Evolutionary conservation across 1,140 invertebrate species (phyloP).

Genomic region (Saccostrea glomerata): DNA sequence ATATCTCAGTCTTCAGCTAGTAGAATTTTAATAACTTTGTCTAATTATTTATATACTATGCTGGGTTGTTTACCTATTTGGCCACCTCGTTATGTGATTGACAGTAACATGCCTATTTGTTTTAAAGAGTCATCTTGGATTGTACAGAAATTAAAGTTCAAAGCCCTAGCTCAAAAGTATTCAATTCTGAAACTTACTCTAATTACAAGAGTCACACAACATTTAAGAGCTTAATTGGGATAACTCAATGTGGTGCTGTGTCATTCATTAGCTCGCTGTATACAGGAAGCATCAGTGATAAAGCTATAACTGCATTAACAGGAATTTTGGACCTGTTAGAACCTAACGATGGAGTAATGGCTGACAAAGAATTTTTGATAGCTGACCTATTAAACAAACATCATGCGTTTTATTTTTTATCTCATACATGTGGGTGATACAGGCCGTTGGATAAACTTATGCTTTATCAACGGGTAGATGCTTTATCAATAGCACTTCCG

Average conservation of each 20-base stretch:
- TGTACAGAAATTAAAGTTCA: too few relatives aligned
- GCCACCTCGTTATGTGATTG: not conserved
- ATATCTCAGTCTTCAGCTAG: not conserved
- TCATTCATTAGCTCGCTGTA: slow-evolving; percentile 49
- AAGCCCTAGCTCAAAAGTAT: too few relatives aligned
- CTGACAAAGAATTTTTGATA: slow-evolving; percentile 52
- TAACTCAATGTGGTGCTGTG: not conserved
- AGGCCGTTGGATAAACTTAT: not conserved
- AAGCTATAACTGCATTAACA: slow-evolving; percentile 50
- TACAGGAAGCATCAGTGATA: slow-evolving; percentile 52
- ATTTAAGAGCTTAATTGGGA: too few relatives aligned
- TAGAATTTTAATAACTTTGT: slow-evolving; percentile 9
- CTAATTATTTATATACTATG: slow-evolving; percentile 19
- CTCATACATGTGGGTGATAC: not conserved
- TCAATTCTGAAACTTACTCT: too few relatives aligned
- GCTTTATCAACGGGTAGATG: too few relatives aligned
- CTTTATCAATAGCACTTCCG: too few relatives aligned
- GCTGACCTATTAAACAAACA: slow-evolving; percentile 17
- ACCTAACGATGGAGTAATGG: slow-evolving; percentile 46
- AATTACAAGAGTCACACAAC: too few relatives aligned
- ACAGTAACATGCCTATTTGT: too few relatives aligned
- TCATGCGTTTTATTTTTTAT: not conserved
- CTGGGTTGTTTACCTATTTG: slow-evolving; percentile 2
- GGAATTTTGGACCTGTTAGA: slow-evolving; percentile 47
- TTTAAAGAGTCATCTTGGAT: too few relatives aligned